Conservation (phyloP, 2,797 vertebrate species). For the Eulemur albifrons region DNA sequence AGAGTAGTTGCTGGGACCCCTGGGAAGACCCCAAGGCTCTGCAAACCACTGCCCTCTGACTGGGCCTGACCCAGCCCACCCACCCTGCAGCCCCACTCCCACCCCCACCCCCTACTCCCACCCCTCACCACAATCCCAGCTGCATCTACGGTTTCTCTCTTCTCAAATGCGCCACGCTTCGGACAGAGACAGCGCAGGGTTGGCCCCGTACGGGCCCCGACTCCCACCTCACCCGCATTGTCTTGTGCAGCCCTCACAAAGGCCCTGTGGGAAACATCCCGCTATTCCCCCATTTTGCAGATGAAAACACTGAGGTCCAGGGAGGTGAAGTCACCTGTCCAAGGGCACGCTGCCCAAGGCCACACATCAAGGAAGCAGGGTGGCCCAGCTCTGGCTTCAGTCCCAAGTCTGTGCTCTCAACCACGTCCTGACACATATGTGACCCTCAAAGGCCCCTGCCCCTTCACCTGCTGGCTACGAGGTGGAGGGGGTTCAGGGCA, state of each 20-base stretch:
- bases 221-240: no score
- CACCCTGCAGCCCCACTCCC: background rate
- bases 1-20: background rate
- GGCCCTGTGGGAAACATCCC: no score
- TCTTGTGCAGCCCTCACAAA: background rate
- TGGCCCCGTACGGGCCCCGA: background rate
- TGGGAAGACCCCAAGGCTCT: background rate
- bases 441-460: background rate
- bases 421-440: background rate
- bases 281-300: background rate
- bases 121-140: background rate
- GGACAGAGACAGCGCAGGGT: accelerated
- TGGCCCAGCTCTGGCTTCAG: background rate
- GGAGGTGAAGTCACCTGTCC: background rate
- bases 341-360: background rate
- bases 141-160: background rate
- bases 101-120: background rate
- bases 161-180: background rate
- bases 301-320: background rate
- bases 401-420: background rate
- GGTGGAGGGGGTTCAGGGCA: background rate
- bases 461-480: no score
- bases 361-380: background rate
- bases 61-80: background rate
- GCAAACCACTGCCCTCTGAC: background rate